A percentile compares a stretch with the other conserved stretches of the same genome.
Conservation (phyloP, 2,888 invertebrate species). For the Mayetiola destructor region DNA sequence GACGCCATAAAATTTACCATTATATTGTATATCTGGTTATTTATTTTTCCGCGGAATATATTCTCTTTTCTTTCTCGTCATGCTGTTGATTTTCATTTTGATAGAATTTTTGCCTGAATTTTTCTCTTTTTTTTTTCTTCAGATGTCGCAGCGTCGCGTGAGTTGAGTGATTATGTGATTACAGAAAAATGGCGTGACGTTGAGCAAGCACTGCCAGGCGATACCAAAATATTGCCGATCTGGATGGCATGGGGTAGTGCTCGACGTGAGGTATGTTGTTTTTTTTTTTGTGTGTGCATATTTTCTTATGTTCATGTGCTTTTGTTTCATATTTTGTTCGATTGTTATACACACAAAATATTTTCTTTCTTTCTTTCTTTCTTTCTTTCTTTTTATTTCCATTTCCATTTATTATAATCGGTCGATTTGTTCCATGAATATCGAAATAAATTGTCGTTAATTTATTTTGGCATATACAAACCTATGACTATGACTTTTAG, state of each 20-base stretch:
- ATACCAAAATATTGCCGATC: constrained; percentile 59
- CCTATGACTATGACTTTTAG: no score
- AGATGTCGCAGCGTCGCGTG: constrained; percentile 36
- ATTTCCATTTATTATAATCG: no score
- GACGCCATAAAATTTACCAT: not conserved
- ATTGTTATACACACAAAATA: no score
- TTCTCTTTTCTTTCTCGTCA: not conserved
- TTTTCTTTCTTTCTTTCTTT: no score
- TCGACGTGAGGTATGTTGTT: constrained; percentile 41
- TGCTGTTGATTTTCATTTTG: not conserved
- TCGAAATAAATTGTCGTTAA: no score
- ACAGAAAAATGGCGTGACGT: constrained; percentile 67
- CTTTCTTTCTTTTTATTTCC: no score
- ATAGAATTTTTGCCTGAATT: not conserved
- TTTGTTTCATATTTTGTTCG: not conserved
- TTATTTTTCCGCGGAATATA: not conserved
- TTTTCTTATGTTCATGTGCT: not conserved
- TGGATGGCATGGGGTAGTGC: constrained; percentile 68
- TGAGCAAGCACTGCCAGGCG: constrained; percentile 54
- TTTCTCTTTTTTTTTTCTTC: not conserved
- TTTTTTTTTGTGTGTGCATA: not conserved
- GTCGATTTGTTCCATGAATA: no score
- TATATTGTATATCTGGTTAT: not conserved
- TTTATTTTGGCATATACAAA: no score
- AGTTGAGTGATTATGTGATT: constrained; percentile 47